phyloP scores from a whole-genome alignment of 2,113 vertebrate species.

The Tragelaphus buxtoni region DNA sequence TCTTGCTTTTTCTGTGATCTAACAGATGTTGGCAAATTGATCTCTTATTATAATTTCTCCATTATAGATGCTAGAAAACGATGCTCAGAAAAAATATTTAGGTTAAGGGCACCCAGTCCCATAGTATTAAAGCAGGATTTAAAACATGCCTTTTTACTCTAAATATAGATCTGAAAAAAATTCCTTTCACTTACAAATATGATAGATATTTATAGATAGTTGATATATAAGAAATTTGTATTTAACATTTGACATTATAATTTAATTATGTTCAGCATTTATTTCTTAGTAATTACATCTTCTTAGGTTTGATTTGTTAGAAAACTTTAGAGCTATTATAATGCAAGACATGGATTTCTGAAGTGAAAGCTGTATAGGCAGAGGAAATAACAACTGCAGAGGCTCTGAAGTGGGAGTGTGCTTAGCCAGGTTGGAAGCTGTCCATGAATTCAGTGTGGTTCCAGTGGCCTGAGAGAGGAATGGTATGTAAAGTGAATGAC shows the following conservation, averaged over 20 bases:
- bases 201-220: background rate
- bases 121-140: background rate
- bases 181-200: background rate
- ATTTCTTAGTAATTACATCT: conserved; percentile 11
- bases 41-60: background rate
- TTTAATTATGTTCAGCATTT: background rate
- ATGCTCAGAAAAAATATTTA: background rate
- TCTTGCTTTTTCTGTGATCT: background rate
- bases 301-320: background rate
- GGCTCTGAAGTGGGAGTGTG: background rate
- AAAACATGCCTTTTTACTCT: background rate
- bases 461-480: background rate
- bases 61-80: background rate
- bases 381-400: background rate
- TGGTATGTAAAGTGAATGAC: background rate
- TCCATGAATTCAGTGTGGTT: background rate
- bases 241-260: background rate
- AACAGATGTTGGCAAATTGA: background rate
- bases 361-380: background rate
- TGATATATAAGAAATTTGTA: background rate
- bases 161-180: background rate
- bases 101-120: background rate
- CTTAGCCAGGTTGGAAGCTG: background rate
- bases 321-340: background rate
- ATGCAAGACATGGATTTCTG: background rate